A percentile compares a stretch with the other conserved stretches of the same genome.
Evolutionary conservation across 2,888 invertebrate species (phyloP).

Genomic region (Limenitis arthemis): DNA sequence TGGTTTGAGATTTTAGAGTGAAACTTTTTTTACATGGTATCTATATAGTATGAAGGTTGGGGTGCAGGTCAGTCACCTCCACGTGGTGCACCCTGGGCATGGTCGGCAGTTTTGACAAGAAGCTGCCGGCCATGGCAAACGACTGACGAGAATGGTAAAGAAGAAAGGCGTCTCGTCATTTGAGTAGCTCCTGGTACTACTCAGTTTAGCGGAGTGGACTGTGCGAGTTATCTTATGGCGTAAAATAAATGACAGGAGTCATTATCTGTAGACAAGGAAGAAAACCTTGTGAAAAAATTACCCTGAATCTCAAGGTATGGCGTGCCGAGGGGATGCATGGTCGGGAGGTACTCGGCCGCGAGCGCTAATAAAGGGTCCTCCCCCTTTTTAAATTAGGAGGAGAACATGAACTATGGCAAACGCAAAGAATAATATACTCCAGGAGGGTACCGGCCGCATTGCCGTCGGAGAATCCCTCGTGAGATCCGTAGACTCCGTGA

Average conservation of each 20-base stretch:
- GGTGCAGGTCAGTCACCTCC: slow-evolving; percentile 1
- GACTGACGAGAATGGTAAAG: background rate
- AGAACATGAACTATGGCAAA: too few species aligned
- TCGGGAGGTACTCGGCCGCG: background rate
- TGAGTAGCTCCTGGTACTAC: background rate
- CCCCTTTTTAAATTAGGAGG: background rate
- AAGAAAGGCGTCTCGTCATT: background rate
- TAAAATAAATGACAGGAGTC: background rate
- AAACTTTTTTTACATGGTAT: too few species aligned
- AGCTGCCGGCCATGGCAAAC: background rate
- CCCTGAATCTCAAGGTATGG: background rate
- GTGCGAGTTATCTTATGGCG: background rate
- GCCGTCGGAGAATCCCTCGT: too few species aligned
- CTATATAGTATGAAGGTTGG: too few species aligned
- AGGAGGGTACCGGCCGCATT: too few species aligned
- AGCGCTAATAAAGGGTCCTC: background rate
- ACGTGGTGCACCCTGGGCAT: slow-evolving; percentile 1
- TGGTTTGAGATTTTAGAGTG: too few species aligned
- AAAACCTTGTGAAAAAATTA: background rate
- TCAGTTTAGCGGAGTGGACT: background rate
- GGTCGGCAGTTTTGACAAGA: background rate
- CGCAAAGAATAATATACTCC: too few species aligned
- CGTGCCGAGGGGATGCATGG: slow-evolving; percentile 1
- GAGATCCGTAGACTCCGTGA: too few species aligned
- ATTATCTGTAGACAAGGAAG: background rate